Evolutionary conservation across 2,888 invertebrate genomes (phyloP), one percentile per base, ranked within the genome.

Genomic region (Drosophila mimetica): DNA sequence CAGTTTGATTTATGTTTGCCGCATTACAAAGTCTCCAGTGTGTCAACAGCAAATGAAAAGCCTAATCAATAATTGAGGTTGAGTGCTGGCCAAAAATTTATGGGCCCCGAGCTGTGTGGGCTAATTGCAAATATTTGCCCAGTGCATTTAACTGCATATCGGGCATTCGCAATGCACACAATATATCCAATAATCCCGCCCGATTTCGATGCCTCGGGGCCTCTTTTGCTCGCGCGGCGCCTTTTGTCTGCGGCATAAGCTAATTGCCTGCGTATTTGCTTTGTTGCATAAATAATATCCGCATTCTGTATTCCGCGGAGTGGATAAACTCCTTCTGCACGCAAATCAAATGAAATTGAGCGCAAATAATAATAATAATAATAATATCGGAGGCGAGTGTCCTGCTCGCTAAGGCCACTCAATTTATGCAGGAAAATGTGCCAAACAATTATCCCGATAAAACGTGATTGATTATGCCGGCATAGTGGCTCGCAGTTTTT

Each of bases 361-460:
- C 71, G 71, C 78, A 76, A 80, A 75, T 80, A 78, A 78, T 76
- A 67, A 80, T 76, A 64, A 67, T 73, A 77, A 71, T 80, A 76
- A 71, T 69, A 65, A 76, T 74, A 57, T 72, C 25, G 0, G 14
- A 14, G 44, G 44, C 44, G 22, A 72, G 70, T 78, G 74, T 66
- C 73, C 50, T 9, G 46, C 37, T n/a, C 16, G 41, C 61, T 48
- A 30, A 58, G 59, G 55, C 66, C 61, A 67, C 61, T 70, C 75
- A 76, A 79, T 76, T 79, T 78, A 78, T 77, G 72, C 72, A 77
- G 50, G 47, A 54, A 54, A 53, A 74, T 47, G 69, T 47, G 58
- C 71, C 73, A 77, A 77, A 72, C 84, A 84, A 79, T 82, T 84
- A 82, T 77, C 75, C 71, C 58, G 82, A 79, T 79, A 84, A 83